These are phyloP conservation scores for Galaxea fascicularis DNA, from an alignment of 92 coral and sea anemone species.

Conservation along the genomic window DNA sequence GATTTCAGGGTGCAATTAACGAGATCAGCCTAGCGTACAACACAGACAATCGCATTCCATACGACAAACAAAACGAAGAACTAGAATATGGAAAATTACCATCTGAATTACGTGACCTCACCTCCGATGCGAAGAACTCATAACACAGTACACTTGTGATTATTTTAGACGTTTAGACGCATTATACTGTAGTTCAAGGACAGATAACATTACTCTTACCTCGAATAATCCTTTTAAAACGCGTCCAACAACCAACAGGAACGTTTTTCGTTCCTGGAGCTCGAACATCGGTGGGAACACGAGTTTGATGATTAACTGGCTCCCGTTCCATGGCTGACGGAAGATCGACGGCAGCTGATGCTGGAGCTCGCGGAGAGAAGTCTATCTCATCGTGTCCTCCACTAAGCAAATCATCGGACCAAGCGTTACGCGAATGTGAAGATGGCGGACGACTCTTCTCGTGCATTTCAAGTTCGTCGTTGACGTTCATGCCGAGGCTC, in stretches of 20 bases:
- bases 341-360: slow-evolving; percentile 97
- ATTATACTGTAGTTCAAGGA: not conserved
- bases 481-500: slow-evolving; percentile 87
- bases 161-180: not conserved
- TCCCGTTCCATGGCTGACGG: slow-evolving; percentile 98
- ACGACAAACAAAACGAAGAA: not conserved
- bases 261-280: slow-evolving; percentile 94
- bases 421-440: slow-evolving; percentile 92
- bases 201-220: slow-evolving; percentile 63
- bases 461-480: slow-evolving; percentile 93
- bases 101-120: slow-evolving; percentile 29
- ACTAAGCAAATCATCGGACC: slow-evolving; percentile 89
- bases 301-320: slow-evolving; percentile 84
- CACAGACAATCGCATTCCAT: not conserved
- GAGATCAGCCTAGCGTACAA: slow-evolving; percentile 21
- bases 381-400: slow-evolving; percentile 93
- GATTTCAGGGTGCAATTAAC: not conserved
- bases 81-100: slow-evolving; percentile 14
- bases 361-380: slow-evolving; percentile 88
- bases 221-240: slow-evolving; percentile 94
- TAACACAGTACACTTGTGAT: no score
- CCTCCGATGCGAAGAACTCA: not conserved
- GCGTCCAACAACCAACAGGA: slow-evolving; percentile 98
- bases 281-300: slow-evolving; percentile 92
- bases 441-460: slow-evolving; percentile 84